Evolutionary conservation across 2,113 vertebrate genomes (phyloP).

Genomic region (Hippocampus mohnikei): DNA sequence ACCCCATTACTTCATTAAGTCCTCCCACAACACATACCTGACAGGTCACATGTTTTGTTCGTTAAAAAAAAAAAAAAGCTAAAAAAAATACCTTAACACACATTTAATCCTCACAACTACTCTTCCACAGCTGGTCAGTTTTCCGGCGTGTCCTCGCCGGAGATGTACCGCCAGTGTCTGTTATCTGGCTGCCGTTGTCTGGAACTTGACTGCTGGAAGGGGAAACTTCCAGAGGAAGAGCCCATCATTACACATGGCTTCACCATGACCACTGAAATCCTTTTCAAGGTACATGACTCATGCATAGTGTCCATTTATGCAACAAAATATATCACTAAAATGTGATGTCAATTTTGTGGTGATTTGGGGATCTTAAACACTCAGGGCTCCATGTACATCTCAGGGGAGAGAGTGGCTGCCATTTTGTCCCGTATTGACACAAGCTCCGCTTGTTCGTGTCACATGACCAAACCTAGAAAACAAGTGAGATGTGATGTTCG

Average conservation of each 20-base stretch:
- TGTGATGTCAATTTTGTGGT: neutral
- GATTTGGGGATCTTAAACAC: too few species aligned
- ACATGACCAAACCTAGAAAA: too few species aligned
- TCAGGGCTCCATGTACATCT: too few species aligned
- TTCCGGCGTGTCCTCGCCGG: conserved; percentile 88
- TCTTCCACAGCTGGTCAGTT: conserved; percentile 86
- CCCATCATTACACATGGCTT: conserved; percentile 97
- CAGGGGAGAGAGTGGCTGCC: too few species aligned
- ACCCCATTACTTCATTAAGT: conserved; percentile 94
- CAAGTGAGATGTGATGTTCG: too few species aligned
- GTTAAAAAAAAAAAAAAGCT: neutral
- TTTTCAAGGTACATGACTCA: conserved; percentile 81
- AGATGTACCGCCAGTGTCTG: conserved; percentile 96
- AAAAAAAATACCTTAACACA: neutral
- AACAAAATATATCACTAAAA: neutral
- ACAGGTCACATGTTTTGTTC: conserved; percentile 72
- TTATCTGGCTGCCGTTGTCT: conserved; percentile 92
- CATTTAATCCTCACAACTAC: neutral
- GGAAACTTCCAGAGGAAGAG: conserved; percentile 90
- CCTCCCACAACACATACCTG: conserved; percentile 96
- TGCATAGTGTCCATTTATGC: neutral
- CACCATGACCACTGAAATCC: conserved; percentile 98
- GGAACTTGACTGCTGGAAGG: conserved; percentile 98
- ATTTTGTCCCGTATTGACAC: too few species aligned
- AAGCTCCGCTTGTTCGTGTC: too few species aligned